Evolutionary conservation across 1,140 invertebrate genomes (phyloP).

Genomic region (Babylonia areolata): DNA sequence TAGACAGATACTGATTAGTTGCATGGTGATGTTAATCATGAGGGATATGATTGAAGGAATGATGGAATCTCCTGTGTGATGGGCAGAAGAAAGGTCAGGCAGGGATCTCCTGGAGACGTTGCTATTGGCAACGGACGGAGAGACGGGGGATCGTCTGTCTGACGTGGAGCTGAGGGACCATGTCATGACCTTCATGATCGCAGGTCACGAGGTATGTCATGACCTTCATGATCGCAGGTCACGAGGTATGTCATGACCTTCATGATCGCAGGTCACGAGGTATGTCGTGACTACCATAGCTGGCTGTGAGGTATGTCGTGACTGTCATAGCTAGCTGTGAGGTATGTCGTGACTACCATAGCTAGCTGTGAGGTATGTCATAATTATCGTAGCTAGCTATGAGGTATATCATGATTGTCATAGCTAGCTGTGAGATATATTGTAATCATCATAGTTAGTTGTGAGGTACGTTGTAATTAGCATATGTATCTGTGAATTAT

Average conservation of each 20-base stretch:
- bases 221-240: conserved; percentile 40
- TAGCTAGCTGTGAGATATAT: no score
- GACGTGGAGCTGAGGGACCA: conserved; percentile 51
- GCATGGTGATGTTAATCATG: no score
- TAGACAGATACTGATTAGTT: no score
- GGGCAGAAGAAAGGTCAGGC: neutral
- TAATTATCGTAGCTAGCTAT: no score
- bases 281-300: conserved; percentile 24
- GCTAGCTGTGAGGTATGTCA: no score
- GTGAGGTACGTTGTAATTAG: no score
- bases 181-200: conserved; percentile 55
- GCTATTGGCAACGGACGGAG: conserved; percentile 47
- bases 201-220: conserved; percentile 56
- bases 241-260: conserved; percentile 54
- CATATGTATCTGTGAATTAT: no score
- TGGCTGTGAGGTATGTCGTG: conserved; percentile 51
- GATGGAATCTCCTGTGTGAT: no score
- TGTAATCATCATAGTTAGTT: no score
- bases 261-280: conserved; percentile 60
- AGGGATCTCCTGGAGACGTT: conserved; percentile 48
- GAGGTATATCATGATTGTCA: no score
- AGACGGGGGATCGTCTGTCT: conserved; percentile 43
- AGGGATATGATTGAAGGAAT: no score
- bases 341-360: conserved; percentile 55
- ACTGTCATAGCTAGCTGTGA: conserved; percentile 52